phyloP scores from a whole-genome alignment of 2,113 vertebrate species.

The Hypanus sabinus region DNA sequence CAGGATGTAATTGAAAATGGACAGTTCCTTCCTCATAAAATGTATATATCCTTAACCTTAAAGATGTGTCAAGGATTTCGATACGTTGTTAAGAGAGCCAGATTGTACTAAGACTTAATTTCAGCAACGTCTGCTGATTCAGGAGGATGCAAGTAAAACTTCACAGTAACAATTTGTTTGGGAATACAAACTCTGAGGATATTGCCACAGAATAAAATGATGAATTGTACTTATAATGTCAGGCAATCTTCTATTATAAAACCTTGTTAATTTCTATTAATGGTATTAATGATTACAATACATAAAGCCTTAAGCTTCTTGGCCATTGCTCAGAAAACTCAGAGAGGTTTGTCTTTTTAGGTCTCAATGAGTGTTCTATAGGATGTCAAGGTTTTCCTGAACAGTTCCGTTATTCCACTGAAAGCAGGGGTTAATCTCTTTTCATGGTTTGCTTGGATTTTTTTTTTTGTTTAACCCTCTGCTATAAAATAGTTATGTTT shows the following conservation, averaged over 20 bases:
- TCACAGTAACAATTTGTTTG: neutral
- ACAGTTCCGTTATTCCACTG: neutral
- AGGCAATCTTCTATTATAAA: neutral
- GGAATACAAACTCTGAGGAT: neutral
- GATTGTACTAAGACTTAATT: neutral
- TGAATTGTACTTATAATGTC: neutral
- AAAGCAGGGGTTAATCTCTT: neutral
- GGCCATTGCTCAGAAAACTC: neutral
- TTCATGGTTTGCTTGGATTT: neutral
- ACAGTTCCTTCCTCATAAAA: neutral
- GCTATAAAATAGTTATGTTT: neutral
- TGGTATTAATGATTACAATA: neutral
- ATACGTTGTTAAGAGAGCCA: neutral
- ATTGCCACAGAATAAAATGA: neutral
- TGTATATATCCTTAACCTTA: no score
- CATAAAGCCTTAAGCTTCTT: neutral
- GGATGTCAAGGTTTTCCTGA: neutral
- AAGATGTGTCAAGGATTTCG: no score
- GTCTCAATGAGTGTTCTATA: neutral
- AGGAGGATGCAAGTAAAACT: neutral
- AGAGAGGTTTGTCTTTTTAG: neutral
- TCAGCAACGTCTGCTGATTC: neutral
- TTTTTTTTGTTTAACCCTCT: neutral
- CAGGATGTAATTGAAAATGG: no score
- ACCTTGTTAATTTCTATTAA: neutral